These are phyloP conservation scores for Chunga burmeisteri DNA, from an alignment of 2,113 vertebrate species.

Conservation along the genomic window DNA sequence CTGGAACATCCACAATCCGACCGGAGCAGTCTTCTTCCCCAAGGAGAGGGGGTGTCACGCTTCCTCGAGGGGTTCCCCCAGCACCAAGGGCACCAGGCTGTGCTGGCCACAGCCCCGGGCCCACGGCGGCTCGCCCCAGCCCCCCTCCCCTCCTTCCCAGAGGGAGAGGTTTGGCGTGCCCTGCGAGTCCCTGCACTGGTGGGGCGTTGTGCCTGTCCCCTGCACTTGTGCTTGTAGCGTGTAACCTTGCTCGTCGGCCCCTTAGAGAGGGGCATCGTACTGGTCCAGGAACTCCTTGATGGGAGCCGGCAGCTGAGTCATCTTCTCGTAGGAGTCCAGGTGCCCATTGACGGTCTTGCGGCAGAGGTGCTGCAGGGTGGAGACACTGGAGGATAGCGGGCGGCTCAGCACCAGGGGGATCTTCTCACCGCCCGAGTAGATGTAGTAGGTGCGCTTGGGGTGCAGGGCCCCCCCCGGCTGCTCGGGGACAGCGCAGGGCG, in stretches of 20 bases:
- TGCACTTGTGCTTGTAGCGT: slow-evolving; percentile 60
- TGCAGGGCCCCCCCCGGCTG: slow-evolving; percentile 41
- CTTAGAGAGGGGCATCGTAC: slow-evolving; percentile 91
- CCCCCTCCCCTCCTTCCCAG: neutral
- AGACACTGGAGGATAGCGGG: slow-evolving; percentile 86
- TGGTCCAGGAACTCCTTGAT: slow-evolving; percentile 92
- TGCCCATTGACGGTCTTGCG: slow-evolving; percentile 94
- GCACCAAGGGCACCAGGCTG: neutral
- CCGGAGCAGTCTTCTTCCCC: neutral
- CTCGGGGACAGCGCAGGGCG: slow-evolving; percentile 47
- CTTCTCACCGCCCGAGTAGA: slow-evolving; percentile 88
- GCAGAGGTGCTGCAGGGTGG: slow-evolving; percentile 92
- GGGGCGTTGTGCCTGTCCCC: neutral
- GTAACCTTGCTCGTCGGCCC: neutral
- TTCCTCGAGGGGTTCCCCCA: neutral
- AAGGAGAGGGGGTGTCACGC: rapidly evolving
- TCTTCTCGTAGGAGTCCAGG: slow-evolving; percentile 83
- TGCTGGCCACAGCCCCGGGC: neutral
- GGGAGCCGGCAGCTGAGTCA: slow-evolving; percentile 86
- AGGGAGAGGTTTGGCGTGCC: neutral
- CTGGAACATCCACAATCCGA: slow-evolving; percentile 19
- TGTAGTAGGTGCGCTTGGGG: slow-evolving; percentile 84
- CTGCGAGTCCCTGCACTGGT: neutral
- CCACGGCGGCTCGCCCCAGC: neutral
- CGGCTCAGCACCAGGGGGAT: slow-evolving; percentile 89